Percentiles rank a stretch among this genome's conserved stretches.
These are phyloP conservation scores for Cryptus viduatorius DNA, from an alignment of 2,888 invertebrate genomes.

Conservation along the genomic window DNA sequence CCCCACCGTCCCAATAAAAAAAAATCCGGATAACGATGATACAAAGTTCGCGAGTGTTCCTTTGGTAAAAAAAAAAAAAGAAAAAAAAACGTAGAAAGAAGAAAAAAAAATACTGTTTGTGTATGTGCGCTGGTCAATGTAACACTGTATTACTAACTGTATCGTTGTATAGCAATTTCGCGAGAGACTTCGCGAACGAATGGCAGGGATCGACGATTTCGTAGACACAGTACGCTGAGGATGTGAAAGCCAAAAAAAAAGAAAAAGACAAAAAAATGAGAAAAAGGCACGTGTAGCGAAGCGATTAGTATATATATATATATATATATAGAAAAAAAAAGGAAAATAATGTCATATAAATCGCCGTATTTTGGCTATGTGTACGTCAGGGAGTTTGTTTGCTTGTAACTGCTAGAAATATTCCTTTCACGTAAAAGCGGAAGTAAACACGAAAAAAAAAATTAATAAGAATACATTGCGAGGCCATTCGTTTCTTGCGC, in stretches of 20 bases:
- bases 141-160: slow-evolving; percentile 73
- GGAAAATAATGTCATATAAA: slow-evolving; percentile 51
- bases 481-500: slow-evolving; percentile 32
- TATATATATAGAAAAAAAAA: slow-evolving; percentile 8
- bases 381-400: slow-evolving; percentile 63
- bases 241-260: slow-evolving; percentile 71
- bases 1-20: slow-evolving; percentile 74
- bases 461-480: slow-evolving; percentile 2
- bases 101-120: slow-evolving; percentile 76
- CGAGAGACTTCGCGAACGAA: slow-evolving; percentile 26
- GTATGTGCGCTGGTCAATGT: slow-evolving; percentile 79
- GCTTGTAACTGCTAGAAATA: slow-evolving; percentile 63
- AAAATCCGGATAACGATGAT: slow-evolving; percentile 67
- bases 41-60: slow-evolving; percentile 75
- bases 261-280: slow-evolving; percentile 61
- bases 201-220: background rate
- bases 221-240: slow-evolving; percentile 23
- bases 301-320: slow-evolving; percentile 62
- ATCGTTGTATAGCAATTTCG: slow-evolving; percentile 70
- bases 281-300: slow-evolving; percentile 68
- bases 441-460: background rate
- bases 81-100: slow-evolving; percentile 69
- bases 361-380: slow-evolving; percentile 62
- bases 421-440: slow-evolving; percentile 54
- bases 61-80: slow-evolving; percentile 61